phyloP scores from a whole-genome alignment of 2,797 vertebrate genomes.

The Pyrrhura leucotis region DNA sequence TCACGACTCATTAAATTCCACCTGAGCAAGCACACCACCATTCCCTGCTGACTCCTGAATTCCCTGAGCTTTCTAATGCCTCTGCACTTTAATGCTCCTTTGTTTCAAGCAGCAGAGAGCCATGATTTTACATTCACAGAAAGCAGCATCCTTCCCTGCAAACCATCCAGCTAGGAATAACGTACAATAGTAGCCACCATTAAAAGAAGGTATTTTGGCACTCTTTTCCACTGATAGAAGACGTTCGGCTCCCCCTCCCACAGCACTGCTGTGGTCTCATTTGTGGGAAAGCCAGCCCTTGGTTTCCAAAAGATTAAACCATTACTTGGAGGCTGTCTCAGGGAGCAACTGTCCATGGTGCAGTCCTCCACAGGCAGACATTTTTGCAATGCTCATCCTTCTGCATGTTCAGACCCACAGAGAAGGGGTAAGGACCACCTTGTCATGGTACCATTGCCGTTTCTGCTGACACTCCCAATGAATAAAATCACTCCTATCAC shows the following conservation, averaged over 20 bases:
- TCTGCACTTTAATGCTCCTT: not conserved
- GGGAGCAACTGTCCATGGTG: not conserved
- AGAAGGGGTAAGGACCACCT: not conserved
- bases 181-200: not conserved
- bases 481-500: not conserved
- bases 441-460: not conserved
- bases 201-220: not conserved
- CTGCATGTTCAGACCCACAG: not conserved
- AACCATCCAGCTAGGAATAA: not conserved
- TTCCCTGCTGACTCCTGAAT: not conserved
- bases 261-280: rapidly evolving
- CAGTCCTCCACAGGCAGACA: not conserved
- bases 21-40: not conserved
- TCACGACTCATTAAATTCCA: not conserved
- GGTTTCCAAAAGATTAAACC: not conserved
- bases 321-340: not conserved
- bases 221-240: not conserved
- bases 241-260: not conserved
- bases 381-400: not conserved
- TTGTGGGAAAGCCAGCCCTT: not conserved
- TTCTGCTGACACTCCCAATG: not conserved
- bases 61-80: not conserved
- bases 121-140: not conserved
- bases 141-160: not conserved
- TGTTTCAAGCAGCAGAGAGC: not conserved